phyloP scores from a whole-genome alignment of 1,140 invertebrate genomes.

The Papilio glaucus region DNA sequence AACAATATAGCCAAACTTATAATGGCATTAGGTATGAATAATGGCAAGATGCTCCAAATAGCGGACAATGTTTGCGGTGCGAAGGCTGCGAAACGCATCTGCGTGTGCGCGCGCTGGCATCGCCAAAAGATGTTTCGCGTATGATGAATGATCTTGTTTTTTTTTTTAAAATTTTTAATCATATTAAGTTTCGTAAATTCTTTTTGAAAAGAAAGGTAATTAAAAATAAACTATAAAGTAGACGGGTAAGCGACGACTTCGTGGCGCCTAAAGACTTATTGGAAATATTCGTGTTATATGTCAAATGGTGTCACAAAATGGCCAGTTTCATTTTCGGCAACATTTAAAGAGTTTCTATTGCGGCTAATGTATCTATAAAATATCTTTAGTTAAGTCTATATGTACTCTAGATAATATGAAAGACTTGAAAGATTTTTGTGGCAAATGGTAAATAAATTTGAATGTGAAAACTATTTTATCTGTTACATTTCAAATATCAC shows the following conservation, averaged over 20 bases:
- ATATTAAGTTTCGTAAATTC: constrained; percentile 41
- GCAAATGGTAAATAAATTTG: not conserved
- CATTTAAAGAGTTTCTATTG: too few species aligned
- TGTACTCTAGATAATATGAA: not conserved
- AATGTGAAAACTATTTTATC: constrained; percentile 15
- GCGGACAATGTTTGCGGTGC: constrained; percentile 50
- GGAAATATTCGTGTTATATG: too few species aligned
- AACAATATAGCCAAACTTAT: not conserved
- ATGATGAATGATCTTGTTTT: constrained; percentile 63
- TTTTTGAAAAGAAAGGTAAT: not conserved
- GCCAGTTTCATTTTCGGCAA: too few species aligned
- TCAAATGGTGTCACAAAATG: too few species aligned
- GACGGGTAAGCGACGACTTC: not conserved
- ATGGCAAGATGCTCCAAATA: constrained; percentile 42
- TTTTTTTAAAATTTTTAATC: constrained; percentile 41
- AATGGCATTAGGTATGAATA: not conserved
- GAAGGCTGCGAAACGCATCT: constrained; percentile 60
- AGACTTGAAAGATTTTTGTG: not conserved
- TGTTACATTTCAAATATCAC: not conserved
- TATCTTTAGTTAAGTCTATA: not conserved
- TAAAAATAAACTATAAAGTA: too few species aligned
- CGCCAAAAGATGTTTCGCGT: constrained; percentile 67
- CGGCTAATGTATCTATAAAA: not conserved
- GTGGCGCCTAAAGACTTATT: too few species aligned
- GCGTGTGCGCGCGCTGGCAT: constrained; percentile 56